Evolutionary conservation across 1,140 invertebrate species (phyloP), one percentile per base, ranked within the genome.

Genomic region (Ceratoteleas bidentatus): DNA sequence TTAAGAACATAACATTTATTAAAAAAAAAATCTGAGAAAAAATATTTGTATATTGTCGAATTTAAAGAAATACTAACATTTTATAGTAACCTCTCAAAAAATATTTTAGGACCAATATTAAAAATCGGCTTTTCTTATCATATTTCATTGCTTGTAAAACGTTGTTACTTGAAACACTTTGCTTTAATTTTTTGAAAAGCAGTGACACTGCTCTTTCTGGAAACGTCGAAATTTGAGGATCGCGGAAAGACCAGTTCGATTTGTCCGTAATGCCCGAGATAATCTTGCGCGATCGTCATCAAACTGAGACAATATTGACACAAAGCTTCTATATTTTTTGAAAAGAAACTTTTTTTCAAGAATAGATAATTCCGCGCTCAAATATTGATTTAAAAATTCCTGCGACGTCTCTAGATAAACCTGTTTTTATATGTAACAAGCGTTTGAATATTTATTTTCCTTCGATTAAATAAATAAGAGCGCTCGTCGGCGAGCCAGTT

Each of bases 301-400:
- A 14, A 64, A 64, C 60, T 74, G 60, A 74, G 34, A 64, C 60
- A 74, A 74, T 64, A 76, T 69, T 76, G 45, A 69, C 64, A 60
- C 57, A 34, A 62, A 61, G 50, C 49, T 61, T 76, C 57, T 45
- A 76, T 69, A 38, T 62, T 76, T 76, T 66, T 52, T 36, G 13
- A 60, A 60, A 56, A 62, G 45, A 56, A 64, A 15, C 14, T 50
- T 68, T 77, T n/a, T 77, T 61, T 68, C 43, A 57, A 60, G 58
- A 70, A 78, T 65, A 78, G 52, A 72, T 78, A 65, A 72, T 60
- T 72, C 13, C 68, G 14, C 38, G 15, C 50, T 65, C 45, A 78
- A 78, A 78, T 78, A 78, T 78, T 78, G 75, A 78, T 78, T 70
- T 58, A 57, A 78, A 78, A 78, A 58, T 70, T 64, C 14, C 36